Evolutionary conservation across 2,797 vertebrate species (phyloP).

Genomic region (Gadopsis bispinosus): DNA sequence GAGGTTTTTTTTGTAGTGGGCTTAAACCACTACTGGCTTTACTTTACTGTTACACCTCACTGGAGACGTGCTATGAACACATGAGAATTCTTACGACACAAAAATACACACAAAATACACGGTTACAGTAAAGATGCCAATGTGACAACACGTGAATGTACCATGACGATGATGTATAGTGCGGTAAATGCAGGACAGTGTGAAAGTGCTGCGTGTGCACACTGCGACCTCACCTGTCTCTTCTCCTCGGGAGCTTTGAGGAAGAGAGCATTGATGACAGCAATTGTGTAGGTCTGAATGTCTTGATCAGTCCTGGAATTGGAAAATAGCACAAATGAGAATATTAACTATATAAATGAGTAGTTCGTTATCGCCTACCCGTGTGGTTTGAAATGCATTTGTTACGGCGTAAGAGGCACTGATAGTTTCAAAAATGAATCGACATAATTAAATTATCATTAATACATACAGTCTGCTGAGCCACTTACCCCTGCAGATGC

Average conservation of each 20-base stretch:
- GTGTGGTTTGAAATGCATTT: neutral
- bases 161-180: conserved; percentile 14
- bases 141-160: conserved; percentile 1
- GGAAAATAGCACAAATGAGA: conserved; percentile 9
- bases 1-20: neutral
- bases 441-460: neutral
- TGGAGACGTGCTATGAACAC: neutral
- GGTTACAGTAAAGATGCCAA: conserved; percentile 27
- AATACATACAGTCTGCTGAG: neutral
- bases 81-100: neutral
- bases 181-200: neutral
- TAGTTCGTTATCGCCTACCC: neutral
- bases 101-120: conserved; percentile 23
- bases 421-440: neutral
- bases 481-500: conserved; percentile 93
- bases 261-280: conserved; percentile 97
- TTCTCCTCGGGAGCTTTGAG: conserved; percentile 97
- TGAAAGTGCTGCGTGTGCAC: conserved; percentile 1
- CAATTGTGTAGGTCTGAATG: conserved; percentile 97
- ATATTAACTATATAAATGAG: neutral
- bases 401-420: neutral
- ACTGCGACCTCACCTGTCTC: conserved; percentile 90
- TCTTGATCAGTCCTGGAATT: conserved; percentile 92
- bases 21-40: neutral
- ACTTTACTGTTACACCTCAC: neutral